Conservation (phyloP, 2,888 invertebrate species). For the Pachycephus smyrnensis region DNA sequence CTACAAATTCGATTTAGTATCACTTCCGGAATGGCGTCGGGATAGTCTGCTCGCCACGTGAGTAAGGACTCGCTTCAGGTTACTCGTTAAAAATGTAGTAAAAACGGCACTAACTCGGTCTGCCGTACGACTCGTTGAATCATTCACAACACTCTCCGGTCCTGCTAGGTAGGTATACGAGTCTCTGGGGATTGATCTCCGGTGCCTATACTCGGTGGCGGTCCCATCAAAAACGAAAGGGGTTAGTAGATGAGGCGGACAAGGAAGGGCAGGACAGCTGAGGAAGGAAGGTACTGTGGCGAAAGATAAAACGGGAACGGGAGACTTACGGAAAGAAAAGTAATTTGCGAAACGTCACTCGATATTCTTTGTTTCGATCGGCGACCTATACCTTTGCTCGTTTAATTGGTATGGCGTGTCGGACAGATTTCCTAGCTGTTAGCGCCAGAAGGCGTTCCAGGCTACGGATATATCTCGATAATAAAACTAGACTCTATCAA, state of each 20-base stretch:
- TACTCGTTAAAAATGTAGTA: not conserved
- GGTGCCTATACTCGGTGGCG: not conserved
- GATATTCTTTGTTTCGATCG: slow-evolving; percentile 42
- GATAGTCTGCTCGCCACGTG: not conserved
- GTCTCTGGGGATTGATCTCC: slow-evolving; percentile 3
- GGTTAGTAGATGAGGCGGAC: not conserved
- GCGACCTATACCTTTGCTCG: slow-evolving; percentile 25
- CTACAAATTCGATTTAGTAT: not conserved
- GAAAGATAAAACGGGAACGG: slow-evolving; percentile 4
- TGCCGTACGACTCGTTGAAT: slow-evolving; percentile 8
- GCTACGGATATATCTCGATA: not conserved
- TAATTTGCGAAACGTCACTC: slow-evolving; percentile 50
- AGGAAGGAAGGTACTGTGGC: not conserved
- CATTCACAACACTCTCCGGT: slow-evolving; percentile 15
- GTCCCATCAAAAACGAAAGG: not conserved
- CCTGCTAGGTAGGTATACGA: not conserved
- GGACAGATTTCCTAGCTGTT: not conserved
- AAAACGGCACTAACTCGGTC: not conserved
- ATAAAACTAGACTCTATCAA: not conserved
- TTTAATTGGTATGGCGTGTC: slow-evolving; percentile 29
- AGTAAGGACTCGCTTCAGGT: not conserved
- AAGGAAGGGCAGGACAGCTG: not conserved
- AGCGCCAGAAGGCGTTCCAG: not conserved
- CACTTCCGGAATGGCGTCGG: not conserved
- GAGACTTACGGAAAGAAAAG: slow-evolving; percentile 33